phyloP scores from a whole-genome alignment of 1,140 invertebrate species.

The Streblospio benedicti region DNA sequence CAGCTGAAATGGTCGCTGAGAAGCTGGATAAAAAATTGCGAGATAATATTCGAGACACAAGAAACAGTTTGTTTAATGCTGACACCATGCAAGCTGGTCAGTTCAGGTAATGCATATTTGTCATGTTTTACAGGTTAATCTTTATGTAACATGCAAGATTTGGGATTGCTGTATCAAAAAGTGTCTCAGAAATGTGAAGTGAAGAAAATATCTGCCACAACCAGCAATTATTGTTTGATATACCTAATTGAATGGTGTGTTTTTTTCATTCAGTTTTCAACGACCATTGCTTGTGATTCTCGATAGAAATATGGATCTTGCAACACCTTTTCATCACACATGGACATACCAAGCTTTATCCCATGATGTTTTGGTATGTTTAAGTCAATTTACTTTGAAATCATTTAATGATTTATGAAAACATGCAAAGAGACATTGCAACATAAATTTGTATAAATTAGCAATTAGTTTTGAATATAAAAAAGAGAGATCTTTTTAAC shows the following conservation, averaged over 20 bases:
- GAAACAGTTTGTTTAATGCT: constrained; percentile 88
- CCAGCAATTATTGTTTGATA: too few relatives aligned
- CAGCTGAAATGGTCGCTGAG: constrained; percentile 94
- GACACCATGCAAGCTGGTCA: constrained; percentile 64
- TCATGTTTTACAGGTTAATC: too few relatives aligned
- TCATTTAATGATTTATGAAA: not conserved
- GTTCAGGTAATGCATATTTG: constrained; percentile 53
- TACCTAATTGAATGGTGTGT: too few relatives aligned
- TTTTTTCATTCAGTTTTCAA: constrained; percentile 82
- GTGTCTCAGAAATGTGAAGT: too few relatives aligned
- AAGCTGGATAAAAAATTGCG: constrained; percentile 94
- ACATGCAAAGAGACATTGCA: constrained; percentile 15
- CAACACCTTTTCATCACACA: constrained; percentile 94
- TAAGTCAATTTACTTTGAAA: not conserved
- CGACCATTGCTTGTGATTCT: constrained; percentile 84
- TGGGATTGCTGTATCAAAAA: too few relatives aligned
- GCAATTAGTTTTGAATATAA: too few relatives aligned
- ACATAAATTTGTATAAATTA: too few relatives aligned
- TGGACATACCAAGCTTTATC: constrained; percentile 94
- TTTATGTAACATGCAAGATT: too few relatives aligned
- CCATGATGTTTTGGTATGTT: constrained; percentile 71
- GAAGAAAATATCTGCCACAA: too few relatives aligned
- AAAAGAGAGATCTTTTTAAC: too few relatives aligned
- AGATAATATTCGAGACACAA: constrained; percentile 90
- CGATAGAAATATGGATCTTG: constrained; percentile 92